Percentiles rank a stretch among this genome's conserved stretches.
Conservation (phyloP, 2,888 invertebrate species). For the Formica aserva region DNA sequence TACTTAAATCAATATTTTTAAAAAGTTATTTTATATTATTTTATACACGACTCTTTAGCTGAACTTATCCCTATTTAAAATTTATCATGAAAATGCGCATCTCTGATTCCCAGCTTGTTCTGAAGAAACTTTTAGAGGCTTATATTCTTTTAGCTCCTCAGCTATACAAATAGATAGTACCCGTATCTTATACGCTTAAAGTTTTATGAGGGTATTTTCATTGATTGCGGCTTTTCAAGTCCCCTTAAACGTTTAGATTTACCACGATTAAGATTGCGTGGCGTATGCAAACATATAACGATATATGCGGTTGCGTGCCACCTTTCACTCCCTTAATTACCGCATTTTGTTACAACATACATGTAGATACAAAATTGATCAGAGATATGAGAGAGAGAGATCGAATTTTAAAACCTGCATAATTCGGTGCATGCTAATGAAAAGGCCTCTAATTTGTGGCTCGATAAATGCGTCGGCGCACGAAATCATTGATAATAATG, state of each 20-base stretch:
- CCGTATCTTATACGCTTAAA: not conserved
- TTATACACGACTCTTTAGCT: not conserved
- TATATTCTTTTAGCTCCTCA: not conserved
- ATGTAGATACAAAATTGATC: slow-evolving; percentile 1
- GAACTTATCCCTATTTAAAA: not conserved
- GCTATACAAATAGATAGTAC: not conserved
- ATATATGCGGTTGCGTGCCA: slow-evolving; percentile 27
- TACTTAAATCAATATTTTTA: not conserved
- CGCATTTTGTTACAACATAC: not conserved
- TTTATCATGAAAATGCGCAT: not conserved
- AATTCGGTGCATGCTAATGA: slow-evolving; percentile 9
- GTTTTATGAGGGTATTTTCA: not conserved
- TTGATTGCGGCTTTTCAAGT: not conserved
- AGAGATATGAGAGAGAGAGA: slow-evolving; percentile 1
- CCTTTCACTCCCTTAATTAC: slow-evolving; percentile 45
- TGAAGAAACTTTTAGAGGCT: not conserved
- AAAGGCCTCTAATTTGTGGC: slow-evolving; percentile 31
- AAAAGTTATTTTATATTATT: not conserved
- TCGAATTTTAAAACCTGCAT: not conserved
- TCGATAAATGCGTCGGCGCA: slow-evolving; percentile 38
- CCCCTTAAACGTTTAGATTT: slow-evolving; percentile 21
- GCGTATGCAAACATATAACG: slow-evolving; percentile 29
- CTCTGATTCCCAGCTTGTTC: not conserved
- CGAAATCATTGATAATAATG: slow-evolving; percentile 13
- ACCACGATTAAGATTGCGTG: slow-evolving; percentile 1